These are phyloP conservation scores for Anaspis maculata DNA, from an alignment of 2,888 invertebrate species.

Conservation along the genomic window DNA sequence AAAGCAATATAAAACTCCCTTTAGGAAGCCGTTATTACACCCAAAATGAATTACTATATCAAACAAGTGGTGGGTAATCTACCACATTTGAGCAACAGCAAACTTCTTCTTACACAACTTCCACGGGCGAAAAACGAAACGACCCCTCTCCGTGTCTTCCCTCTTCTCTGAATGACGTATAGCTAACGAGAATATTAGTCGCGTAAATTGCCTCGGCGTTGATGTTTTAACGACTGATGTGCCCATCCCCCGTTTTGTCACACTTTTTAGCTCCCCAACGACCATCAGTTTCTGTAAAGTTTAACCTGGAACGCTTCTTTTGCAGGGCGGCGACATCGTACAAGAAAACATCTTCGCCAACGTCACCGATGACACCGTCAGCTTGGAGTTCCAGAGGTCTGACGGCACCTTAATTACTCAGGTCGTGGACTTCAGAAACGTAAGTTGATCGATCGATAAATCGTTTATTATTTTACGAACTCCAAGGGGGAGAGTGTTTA, in stretches of 20 bases:
- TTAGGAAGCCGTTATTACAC: slow-evolving; percentile 21
- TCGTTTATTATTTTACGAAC: not conserved
- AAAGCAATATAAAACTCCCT: slow-evolving; percentile 20
- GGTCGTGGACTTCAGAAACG: slow-evolving; percentile 89
- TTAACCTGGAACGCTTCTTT: too few species aligned
- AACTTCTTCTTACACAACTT: slow-evolving; percentile 10
- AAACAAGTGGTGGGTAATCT: slow-evolving; percentile 21
- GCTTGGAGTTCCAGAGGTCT: slow-evolving; percentile 79
- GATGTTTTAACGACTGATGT: not conserved
- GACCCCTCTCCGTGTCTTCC: too few species aligned
- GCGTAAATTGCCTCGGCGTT: too few species aligned
- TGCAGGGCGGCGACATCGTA: slow-evolving; percentile 87
- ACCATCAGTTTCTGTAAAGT: too few species aligned
- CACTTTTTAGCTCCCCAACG: slow-evolving; percentile 29
- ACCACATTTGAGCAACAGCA: slow-evolving; percentile 7
- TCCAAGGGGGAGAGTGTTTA: not conserved
- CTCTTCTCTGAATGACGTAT: too few species aligned
- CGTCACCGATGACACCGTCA: slow-evolving; percentile 82
- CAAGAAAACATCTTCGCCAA: slow-evolving; percentile 89
- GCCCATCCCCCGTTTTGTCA: slow-evolving; percentile 1
- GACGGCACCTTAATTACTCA: slow-evolving; percentile 89
- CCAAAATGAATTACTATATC: slow-evolving; percentile 19
- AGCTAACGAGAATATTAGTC: too few species aligned
- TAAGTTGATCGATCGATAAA: slow-evolving; percentile 55
- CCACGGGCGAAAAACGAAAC: too few species aligned